Conservation (phyloP, 2,888 invertebrate species). For the Nomada ruficornis region DNA sequence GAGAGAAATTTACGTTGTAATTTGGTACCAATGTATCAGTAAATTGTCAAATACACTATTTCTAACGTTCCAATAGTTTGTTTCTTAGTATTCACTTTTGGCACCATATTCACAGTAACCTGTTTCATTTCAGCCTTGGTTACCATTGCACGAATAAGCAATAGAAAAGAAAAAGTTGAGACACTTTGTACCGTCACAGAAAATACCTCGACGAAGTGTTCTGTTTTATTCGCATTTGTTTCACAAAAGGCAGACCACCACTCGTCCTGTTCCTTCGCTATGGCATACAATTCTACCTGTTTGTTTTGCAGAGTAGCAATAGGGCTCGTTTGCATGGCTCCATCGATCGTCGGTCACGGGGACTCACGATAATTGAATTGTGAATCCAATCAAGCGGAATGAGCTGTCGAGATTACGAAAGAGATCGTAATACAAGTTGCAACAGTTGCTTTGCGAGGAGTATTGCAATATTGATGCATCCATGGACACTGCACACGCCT, state of each 20-base stretch:
- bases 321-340: constrained; percentile 69
- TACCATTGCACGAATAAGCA: neutral
- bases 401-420: constrained; percentile 68
- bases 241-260: constrained; percentile 21
- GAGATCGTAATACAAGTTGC: constrained; percentile 60
- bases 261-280: constrained; percentile 25
- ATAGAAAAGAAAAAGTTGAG: neutral
- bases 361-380: constrained; percentile 71
- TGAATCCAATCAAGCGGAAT: constrained; percentile 72
- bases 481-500: neutral
- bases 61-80: no score
- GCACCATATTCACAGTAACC: no score
- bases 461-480: constrained; percentile 26
- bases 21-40: no score
- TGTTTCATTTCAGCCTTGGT: no score
- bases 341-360: constrained; percentile 66
- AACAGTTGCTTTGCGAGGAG: constrained; percentile 37
- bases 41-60: no score
- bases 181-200: neutral
- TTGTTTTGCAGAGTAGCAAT: constrained; percentile 68
- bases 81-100: no score
- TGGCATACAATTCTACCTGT: constrained; percentile 54
- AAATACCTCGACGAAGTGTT: neutral
- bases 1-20: no score
- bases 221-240: constrained; percentile 3